Percentiles rank a stretch among this genome's conserved stretches.
Conservation (phyloP, 1,140 invertebrate species). For the Atta texana region DNA sequence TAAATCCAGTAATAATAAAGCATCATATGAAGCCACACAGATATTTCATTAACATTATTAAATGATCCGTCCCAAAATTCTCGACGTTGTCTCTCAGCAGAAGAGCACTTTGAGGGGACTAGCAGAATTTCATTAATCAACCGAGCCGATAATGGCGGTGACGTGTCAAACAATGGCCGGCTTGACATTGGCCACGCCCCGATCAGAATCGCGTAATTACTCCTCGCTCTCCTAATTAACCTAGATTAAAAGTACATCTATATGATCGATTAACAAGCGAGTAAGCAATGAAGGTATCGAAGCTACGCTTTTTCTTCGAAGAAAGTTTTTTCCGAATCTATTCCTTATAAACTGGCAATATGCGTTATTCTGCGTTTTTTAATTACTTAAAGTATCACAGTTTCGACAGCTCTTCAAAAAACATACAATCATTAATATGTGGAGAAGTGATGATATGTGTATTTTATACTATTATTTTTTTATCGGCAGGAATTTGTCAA, state of each 20-base stretch:
- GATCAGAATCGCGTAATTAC: conserved; percentile 55
- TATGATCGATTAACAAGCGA: conserved; percentile 23
- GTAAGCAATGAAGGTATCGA: conserved; percentile 5
- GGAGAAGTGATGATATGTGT: too few relatives aligned
- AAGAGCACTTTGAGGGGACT: conserved; percentile 51
- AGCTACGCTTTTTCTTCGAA: neutral
- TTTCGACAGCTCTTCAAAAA: neutral
- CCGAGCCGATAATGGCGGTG: conserved; percentile 50
- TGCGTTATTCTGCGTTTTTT: neutral
- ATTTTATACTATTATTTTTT: too few relatives aligned
- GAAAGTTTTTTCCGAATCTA: neutral
- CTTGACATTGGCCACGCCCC: conserved; percentile 42
- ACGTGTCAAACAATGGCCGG: conserved; percentile 63
- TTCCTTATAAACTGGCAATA: neutral
- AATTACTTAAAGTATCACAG: neutral
- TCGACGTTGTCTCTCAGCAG: conserved; percentile 25
- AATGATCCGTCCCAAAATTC: conserved; percentile 47
- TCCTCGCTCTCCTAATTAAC: conserved; percentile 63
- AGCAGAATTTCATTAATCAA: conserved; percentile 65
- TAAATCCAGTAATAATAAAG: neutral
- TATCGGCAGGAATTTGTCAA: too few relatives aligned
- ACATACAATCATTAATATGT: too few relatives aligned
- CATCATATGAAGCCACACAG: neutral
- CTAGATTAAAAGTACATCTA: conserved; percentile 53
- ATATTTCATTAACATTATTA: conserved; percentile 58